phyloP scores from a whole-genome alignment of 2,888 invertebrate genomes.

The Petrolisthes cinctipes region DNA sequence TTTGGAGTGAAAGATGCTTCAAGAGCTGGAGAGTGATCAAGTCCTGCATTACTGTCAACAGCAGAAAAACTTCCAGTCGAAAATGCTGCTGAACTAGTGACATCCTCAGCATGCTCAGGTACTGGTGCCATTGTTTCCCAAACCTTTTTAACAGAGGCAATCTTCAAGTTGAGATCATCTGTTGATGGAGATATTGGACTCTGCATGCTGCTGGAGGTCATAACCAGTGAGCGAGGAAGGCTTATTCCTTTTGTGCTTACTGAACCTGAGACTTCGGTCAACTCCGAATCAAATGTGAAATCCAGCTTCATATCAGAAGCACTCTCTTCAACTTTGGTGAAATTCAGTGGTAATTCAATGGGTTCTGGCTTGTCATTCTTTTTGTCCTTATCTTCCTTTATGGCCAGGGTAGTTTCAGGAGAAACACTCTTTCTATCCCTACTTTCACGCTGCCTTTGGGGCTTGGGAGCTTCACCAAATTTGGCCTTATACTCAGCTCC shows the following conservation, averaged over 20 bases:
- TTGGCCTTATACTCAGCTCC: conserved; percentile 69
- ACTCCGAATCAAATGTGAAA: conserved; percentile 88
- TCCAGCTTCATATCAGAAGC: conserved; percentile 90
- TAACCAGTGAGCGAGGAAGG: conserved; percentile 47
- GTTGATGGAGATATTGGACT: conserved; percentile 62
- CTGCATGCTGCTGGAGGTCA: conserved; percentile 51
- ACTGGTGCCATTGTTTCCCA: conserved; percentile 68
- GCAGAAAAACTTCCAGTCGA: conserved; percentile 50
- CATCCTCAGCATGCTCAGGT: conserved; percentile 63
- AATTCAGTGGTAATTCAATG: conserved; percentile 65
- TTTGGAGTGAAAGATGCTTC: conserved; percentile 58
- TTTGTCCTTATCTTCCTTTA: conserved; percentile 62
- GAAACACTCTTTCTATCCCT: conserved; percentile 66
- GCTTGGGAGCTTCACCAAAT: conserved; percentile 72
- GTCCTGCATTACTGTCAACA: conserved; percentile 50
- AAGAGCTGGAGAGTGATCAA: conserved; percentile 53
- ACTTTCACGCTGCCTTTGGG: conserved; percentile 67
- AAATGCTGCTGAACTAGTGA: conserved; percentile 55
- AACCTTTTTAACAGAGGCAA: conserved; percentile 90
- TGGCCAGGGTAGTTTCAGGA: conserved; percentile 32
- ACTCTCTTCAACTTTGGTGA: conserved; percentile 74
- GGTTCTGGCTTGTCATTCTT: conserved; percentile 61
- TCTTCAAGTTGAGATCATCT: conserved; percentile 90
- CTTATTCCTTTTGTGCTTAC: conserved; percentile 49
- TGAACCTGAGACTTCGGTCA: conserved; percentile 69